Evolutionary conservation across 2,113 vertebrate species (phyloP).

Genomic region (Holacanthus passer): DNA sequence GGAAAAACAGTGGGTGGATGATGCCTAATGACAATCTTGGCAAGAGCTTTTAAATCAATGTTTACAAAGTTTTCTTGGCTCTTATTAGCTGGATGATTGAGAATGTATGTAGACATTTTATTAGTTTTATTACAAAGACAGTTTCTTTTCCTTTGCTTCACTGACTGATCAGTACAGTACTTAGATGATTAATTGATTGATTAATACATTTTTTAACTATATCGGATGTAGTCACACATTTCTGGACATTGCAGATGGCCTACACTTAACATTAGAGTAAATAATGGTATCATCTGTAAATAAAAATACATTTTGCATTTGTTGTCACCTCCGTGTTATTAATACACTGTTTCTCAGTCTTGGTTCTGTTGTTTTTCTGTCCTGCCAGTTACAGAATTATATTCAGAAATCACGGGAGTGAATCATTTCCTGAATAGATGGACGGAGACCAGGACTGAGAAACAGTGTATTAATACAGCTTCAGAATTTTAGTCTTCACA

Average conservation of each 20-base stretch:
- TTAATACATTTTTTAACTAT: no score
- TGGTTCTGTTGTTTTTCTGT: background rate
- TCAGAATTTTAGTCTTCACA: background rate
- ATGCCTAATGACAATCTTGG: constrained; percentile 7
- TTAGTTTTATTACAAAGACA: background rate
- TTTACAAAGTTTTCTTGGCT: background rate
- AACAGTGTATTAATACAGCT: background rate
- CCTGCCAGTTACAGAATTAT: background rate
- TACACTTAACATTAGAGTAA: background rate
- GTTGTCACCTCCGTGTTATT: background rate
- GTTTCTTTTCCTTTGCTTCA: background rate
- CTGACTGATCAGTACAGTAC: background rate
- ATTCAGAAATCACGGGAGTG: background rate
- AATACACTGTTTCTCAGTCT: background rate
- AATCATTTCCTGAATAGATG: background rate
- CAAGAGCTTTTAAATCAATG: background rate
- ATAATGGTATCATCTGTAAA: constrained; percentile 18
- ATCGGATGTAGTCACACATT: background rate
- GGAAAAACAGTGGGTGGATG: constrained; percentile 43
- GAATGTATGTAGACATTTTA: background rate
- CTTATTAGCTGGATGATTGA: background rate
- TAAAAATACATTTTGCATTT: background rate
- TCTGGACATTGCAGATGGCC: background rate
- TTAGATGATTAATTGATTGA: background rate
- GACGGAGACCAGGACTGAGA: background rate